Evolutionary conservation across 2,888 invertebrate genomes (phyloP).

Genomic region (Ornithoptera alexandrae): DNA sequence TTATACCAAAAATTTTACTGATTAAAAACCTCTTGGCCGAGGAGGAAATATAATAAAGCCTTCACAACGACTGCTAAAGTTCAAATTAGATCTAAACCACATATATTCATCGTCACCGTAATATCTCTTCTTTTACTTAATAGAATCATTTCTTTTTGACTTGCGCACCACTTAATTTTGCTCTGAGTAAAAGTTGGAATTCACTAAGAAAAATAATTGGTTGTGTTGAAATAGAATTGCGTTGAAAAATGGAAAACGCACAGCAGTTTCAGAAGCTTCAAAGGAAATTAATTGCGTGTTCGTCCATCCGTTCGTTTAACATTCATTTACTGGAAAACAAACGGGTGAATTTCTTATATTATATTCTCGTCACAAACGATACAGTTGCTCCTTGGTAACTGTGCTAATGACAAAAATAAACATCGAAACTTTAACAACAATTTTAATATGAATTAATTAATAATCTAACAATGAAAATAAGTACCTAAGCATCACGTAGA

Average conservation of each 20-base stretch:
- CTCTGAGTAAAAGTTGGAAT: no score
- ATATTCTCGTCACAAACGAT: background rate
- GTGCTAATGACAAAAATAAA: background rate
- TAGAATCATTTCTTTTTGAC: no score
- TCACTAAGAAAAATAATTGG: background rate
- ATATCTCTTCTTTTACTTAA: no score
- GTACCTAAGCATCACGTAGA: no score
- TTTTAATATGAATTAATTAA: background rate
- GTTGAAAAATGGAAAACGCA: background rate
- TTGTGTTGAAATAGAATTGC: background rate
- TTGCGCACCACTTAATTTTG: no score
- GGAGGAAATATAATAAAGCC: no score
- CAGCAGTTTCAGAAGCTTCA: slow-evolving; percentile 5
- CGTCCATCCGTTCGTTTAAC: slow-evolving; percentile 15
- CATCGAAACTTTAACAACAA: background rate
- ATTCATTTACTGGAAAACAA: background rate
- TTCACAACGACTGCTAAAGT: no score
- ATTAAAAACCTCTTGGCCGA: no score
- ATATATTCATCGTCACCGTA: no score
- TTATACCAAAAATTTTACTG: background rate
- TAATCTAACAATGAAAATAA: background rate
- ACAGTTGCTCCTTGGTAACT: background rate
- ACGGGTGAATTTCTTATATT: background rate
- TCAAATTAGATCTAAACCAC: no score
- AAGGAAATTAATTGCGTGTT: slow-evolving; percentile 24